Base-by-base conservation (phyloP, 1,140 invertebrate species). In the Temnothorax nylanderi region DNA sequence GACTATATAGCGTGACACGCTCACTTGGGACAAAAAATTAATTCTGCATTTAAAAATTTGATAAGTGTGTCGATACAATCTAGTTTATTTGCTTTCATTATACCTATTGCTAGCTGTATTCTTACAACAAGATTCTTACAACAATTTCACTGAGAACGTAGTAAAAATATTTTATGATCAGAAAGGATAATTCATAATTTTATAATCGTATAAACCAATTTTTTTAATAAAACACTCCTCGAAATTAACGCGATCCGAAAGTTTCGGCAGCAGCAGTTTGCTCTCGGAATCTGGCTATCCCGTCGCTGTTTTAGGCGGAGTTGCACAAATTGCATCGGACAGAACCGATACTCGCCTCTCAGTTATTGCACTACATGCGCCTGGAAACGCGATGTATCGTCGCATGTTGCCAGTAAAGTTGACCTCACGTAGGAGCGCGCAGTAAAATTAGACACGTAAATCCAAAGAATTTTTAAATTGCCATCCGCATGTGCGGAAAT, bases 381-480 rank as follows among this genome's bases (percentile, higher is more conserved):
- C 18, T 21, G 41, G 7, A 34, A 84, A 75, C n/a, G 51, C 41
- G 4, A 75, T 47, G 26, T 74, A 80, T 81, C 64, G 69, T 74
- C 80, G 34, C 54, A 54, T 74, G 78, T 82, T 41, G n/a, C 41
- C 32, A 21, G 41, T 37, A 21, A 60, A 34, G 56, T 44, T 84
- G 69, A 84, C 80, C 80, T 75, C 69, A 62, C 69, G 49, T 82
- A 74, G 37, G 26, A 21, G 41, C 3, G n/a, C 8, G 10, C 32
- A 26, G 5, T 26, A 74, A 49, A 84, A 84, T 84, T 84, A 84
- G 69, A 84, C 80, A 75, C 80, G 80, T 84, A 84, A 84, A 84
- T 84, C 56, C 80, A 54, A 84, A 60, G 80, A 84, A 84, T 84
- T 84, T 84, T 84, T 84, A 84, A 84, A 84, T 84, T 84, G 69